Base-by-base conservation (phyloP, 1,140 invertebrate genomes). In the Lepidurus couesii region DNA sequence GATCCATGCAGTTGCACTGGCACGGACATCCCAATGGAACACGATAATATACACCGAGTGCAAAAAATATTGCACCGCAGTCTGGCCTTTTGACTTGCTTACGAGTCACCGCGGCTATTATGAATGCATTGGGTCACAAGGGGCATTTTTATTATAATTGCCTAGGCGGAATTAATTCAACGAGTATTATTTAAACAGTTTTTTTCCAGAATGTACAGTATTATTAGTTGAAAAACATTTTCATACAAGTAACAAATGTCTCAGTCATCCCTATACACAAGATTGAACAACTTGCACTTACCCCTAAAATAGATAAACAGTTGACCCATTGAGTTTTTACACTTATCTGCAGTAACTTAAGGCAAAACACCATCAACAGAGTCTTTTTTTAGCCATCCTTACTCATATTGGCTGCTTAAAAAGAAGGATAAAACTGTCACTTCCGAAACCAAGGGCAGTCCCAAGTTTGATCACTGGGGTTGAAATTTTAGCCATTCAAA, bases 371-470 rank as follows among this genome's bases (percentile, higher is more conserved):
- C 53, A 65, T 21, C 53, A 65, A 7, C 16, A 21, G 13, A 65
- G 21, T 13, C 13, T 11, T n/a, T 65, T 65, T 21, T 65, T 65
- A 65, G 21, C 53, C 53, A 13, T 21, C 9, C 53, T 65, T 65
- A 65, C 21, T 65, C 53, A 21, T 21, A 65, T 21, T 65, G n/a
- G 53, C 53, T 65, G 53, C 53, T n/a, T 9, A 65, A 65, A 65
- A 65, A 65, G 11, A 65, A 16, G 3, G 21, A 21, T 65, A 65
- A 65, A 65, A 65, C 53, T 65, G 53, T 65, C 53, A 65, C 53
- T 65, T 65, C 53, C 53, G 53, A 65, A 65, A 65, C 53, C 53
- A 65, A 65, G 53, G 53, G 53, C 53, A 65, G 53, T 65, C 53
- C 53, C 53, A 65, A 65, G n/a, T 65, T 65, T 21, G n/a, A 65